Evolutionary conservation across 2,797 vertebrate genomes (phyloP).

Genomic region (Amazona ochrocephala): DNA sequence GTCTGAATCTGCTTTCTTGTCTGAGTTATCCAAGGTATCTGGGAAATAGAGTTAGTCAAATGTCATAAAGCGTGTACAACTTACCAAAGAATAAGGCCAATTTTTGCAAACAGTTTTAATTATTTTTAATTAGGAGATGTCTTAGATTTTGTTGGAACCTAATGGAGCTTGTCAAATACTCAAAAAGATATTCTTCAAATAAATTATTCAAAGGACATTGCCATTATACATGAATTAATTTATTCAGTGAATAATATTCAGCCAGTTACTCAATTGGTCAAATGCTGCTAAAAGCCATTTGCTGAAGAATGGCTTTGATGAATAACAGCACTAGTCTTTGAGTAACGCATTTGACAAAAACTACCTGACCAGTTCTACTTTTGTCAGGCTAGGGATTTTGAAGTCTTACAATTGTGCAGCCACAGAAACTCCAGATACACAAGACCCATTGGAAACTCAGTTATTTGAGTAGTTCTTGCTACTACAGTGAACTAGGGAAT

Average conservation of each 20-base stretch:
- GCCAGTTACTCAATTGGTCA: conserved; percentile 1
- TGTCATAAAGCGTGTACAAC: neutral
- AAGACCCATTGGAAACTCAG: neutral
- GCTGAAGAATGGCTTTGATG: neutral
- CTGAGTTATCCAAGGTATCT: neutral
- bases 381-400: neutral
- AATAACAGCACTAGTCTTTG: conserved; percentile 21
- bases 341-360: conserved; percentile 27
- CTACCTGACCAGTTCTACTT: conserved; percentile 9
- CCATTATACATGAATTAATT: conserved; percentile 32
- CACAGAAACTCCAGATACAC: neutral
- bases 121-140: neutral
- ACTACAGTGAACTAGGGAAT: neutral
- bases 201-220: conserved; percentile 51
- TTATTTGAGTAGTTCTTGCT: neutral
- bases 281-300: conserved; percentile 29
- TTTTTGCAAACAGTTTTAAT: conserved; percentile 46
- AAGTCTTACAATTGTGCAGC: neutral
- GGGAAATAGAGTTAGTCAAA: neutral
- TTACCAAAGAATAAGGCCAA: neutral
- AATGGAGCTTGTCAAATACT: conserved; percentile 34
- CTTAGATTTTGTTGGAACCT: conserved; percentile 35
- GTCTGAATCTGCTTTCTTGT: neutral
- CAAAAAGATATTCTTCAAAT: conserved; percentile 14
- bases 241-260: conserved; percentile 24